Conservation (phyloP, 2,113 vertebrate genomes). For the Carettochelys insculpta region DNA sequence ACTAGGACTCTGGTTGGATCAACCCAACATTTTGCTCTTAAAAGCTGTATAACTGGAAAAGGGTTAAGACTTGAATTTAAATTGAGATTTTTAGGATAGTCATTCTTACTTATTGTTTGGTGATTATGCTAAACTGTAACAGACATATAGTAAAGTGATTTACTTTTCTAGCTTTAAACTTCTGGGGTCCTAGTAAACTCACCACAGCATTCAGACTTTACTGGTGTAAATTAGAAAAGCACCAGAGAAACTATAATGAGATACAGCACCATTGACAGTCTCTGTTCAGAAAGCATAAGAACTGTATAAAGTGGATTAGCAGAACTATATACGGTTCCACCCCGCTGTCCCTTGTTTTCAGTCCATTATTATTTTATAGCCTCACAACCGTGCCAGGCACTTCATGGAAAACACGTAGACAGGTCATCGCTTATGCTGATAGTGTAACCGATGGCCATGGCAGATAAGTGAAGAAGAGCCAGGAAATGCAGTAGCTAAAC, state of each 20-base stretch:
- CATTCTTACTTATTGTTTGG: conserved; percentile 13
- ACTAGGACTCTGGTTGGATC: conserved; percentile 15
- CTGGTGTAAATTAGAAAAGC: conserved; percentile 30
- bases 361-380: neutral
- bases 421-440: conserved; percentile 3
- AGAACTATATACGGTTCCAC: neutral
- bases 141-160: neutral
- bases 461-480: conserved; percentile 21
- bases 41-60: conserved; percentile 34
- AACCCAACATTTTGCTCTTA: conserved; percentile 12
- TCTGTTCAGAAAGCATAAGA: conserved; percentile 32
- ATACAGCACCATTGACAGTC: conserved; percentile 30
- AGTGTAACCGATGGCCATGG: conserved; percentile 43
- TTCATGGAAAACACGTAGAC: neutral
- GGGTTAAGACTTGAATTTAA: conserved; percentile 23
- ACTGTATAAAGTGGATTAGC: neutral
- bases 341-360: neutral
- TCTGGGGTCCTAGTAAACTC: conserved; percentile 8
- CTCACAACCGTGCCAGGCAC: neutral
- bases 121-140: conserved; percentile 17
- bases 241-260: conserved; percentile 56
- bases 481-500: conserved; percentile 36
- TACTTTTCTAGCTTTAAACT: conserved; percentile 19
- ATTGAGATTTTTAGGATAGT: neutral
- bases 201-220: conserved; percentile 46